Conservation (phyloP, 2,113 vertebrate species). For the Dipodomys stephensi region DNA sequence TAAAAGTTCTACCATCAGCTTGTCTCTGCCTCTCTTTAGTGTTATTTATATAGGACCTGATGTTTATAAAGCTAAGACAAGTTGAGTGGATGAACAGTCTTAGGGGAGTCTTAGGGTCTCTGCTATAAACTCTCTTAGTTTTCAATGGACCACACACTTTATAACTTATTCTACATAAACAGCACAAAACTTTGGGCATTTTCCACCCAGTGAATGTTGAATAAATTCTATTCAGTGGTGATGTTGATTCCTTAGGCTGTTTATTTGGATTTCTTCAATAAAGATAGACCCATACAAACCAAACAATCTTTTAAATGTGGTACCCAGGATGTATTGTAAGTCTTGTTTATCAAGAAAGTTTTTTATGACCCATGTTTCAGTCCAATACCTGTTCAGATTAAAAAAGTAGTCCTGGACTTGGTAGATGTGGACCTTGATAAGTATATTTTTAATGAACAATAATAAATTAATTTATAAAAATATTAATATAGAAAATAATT, state of each 20-base stretch:
- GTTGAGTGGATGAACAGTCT: conserved; percentile 62
- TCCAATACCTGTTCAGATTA: neutral
- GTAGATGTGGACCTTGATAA: neutral
- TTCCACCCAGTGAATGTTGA: conserved; percentile 75
- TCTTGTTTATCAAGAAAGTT: conserved; percentile 71
- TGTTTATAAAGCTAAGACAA: conserved; percentile 75
- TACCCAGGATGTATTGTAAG: conserved; percentile 45
- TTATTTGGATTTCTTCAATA: conserved; percentile 77
- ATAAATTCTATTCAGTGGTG: conserved; percentile 81
- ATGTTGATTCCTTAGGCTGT: conserved; percentile 67
- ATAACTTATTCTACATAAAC: conserved; percentile 78
- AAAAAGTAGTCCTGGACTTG: neutral
- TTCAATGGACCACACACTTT: conserved; percentile 72
- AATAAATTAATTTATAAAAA: conserved; percentile 39
- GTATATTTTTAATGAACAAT: neutral
- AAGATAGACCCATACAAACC: conserved; percentile 58
- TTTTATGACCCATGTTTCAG: conserved; percentile 23
- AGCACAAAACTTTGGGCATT: conserved; percentile 77
- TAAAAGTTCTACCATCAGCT: neutral
- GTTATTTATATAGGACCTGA: conserved; percentile 64
- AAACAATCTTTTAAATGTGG: conserved; percentile 55
- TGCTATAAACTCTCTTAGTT: conserved; percentile 59
- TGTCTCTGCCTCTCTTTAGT: conserved; percentile 32
- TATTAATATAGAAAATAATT: conserved; percentile 24
- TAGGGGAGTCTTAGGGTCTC: conserved; percentile 34